phyloP scores from a whole-genome alignment of 1,140 invertebrate species.

The Antheraea mylitta region DNA sequence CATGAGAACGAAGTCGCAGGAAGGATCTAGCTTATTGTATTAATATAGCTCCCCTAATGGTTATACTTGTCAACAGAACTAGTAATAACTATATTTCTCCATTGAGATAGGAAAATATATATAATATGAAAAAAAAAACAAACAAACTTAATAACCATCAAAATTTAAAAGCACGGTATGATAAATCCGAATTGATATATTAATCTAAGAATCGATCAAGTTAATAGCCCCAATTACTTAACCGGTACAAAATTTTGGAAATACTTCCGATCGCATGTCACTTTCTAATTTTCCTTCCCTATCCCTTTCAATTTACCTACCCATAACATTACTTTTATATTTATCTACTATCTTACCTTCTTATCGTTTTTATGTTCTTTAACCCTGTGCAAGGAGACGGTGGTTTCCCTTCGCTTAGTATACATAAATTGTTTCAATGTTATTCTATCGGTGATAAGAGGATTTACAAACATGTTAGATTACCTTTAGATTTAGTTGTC shows the following conservation, averaged over 20 bases:
- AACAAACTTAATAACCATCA: not conserved
- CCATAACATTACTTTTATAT: conserved; percentile 1
- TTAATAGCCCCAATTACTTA: conserved; percentile 9
- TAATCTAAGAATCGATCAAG: not conserved
- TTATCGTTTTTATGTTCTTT: conserved; percentile 17
- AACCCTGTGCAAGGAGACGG: conserved; percentile 9
- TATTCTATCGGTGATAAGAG: conserved; percentile 12
- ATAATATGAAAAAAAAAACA: not conserved
- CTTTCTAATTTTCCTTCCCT: conserved; percentile 13
- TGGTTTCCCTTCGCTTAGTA: not conserved
- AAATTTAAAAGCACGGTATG: not conserved
- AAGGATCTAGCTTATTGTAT: no score
- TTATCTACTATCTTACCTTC: conserved; percentile 7
- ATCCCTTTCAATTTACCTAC: not conserved
- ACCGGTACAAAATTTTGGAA: conserved; percentile 13
- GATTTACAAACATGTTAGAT: conserved; percentile 11
- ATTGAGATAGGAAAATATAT: not conserved
- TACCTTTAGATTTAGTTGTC: not conserved
- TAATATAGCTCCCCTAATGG: no score
- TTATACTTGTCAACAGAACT: no score
- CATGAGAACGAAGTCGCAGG: no score
- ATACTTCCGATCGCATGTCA: conserved; percentile 13
- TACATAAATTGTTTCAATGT: conserved; percentile 8
- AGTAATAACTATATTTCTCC: not conserved
- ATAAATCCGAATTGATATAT: not conserved